phyloP scores from a whole-genome alignment of 2,888 invertebrate genomes.

The Ophioninae sp. region DNA sequence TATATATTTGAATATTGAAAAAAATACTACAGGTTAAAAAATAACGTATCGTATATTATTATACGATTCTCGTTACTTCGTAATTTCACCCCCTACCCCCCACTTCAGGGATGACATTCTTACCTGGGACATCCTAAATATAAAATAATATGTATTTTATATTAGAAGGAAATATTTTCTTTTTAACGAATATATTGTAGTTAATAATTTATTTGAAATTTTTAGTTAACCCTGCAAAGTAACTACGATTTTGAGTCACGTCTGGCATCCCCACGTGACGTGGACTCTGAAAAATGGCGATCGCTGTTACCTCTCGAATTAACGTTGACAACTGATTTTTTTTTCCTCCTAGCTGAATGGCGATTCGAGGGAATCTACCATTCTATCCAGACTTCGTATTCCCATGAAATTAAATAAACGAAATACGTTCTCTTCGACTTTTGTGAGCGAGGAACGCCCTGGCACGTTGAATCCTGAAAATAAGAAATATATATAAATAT shows the following conservation, averaged over 20 bases:
- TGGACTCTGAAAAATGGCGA: neutral
- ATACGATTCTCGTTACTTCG: too few relatives aligned
- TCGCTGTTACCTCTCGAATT: neutral
- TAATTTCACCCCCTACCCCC: too few relatives aligned
- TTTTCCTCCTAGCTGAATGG: neutral
- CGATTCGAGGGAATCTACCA: neutral
- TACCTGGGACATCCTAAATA: too few relatives aligned
- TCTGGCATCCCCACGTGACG: too few relatives aligned
- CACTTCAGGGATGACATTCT: too few relatives aligned
- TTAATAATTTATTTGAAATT: too few relatives aligned
- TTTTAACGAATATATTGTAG: too few relatives aligned
- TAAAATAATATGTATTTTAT: too few relatives aligned
- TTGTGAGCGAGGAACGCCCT: neutral
- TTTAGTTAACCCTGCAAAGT: neutral
- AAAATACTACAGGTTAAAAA: too few relatives aligned
- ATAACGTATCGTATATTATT: too few relatives aligned
- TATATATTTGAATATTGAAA: too few relatives aligned
- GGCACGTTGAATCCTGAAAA: neutral
- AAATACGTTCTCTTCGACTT: constrained; percentile 8
- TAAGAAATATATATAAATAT: constrained; percentile 1
- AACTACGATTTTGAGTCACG: neutral
- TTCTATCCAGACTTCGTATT: neutral
- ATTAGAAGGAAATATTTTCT: too few relatives aligned
- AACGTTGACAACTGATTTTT: neutral
- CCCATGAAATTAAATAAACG: constrained; percentile 8